phyloP scores from a whole-genome alignment of 2,888 invertebrate genomes.

The Noctua pronuba region DNA sequence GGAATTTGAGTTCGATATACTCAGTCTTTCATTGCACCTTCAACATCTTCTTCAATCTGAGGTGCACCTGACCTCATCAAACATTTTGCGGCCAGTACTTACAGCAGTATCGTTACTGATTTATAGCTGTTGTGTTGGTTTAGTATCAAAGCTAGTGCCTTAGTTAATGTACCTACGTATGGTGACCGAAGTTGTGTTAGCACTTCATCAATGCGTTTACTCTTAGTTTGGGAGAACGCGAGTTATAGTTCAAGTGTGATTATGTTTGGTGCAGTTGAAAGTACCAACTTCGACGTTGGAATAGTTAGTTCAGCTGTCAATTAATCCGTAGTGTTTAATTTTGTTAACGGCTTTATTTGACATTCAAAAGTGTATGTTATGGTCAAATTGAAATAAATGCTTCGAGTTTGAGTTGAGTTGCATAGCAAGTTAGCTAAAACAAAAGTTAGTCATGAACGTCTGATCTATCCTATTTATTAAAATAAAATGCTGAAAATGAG shows the following conservation, averaged over 20 bases:
- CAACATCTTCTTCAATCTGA: neutral
- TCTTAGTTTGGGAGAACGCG: conserved; percentile 11
- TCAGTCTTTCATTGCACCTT: neutral
- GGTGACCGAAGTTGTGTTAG: conserved; percentile 37
- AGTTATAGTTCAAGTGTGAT: conserved; percentile 32
- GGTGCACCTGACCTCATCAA: neutral
- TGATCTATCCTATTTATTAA: neutral
- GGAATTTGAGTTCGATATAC: neutral
- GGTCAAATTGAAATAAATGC: too few relatives aligned
- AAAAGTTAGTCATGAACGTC: neutral
- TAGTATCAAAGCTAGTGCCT: conserved; percentile 15
- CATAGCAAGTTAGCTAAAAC: neutral
- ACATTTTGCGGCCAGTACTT: neutral
- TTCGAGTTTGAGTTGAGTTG: too few relatives aligned
- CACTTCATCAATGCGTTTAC: conserved; percentile 48
- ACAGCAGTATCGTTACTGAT: conserved; percentile 6
- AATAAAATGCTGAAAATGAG: neutral
- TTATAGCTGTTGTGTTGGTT: conserved; percentile 23
- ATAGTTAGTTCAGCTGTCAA: conserved; percentile 2
- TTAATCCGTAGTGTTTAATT: conserved; percentile 20
- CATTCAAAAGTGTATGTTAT: too few relatives aligned
- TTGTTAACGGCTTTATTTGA: neutral
- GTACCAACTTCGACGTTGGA: conserved; percentile 18
- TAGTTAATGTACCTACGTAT: conserved; percentile 1
- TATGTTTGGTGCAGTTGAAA: conserved; percentile 39